These are phyloP conservation scores for Sebastes flavidus DNA, from an alignment of 2,797 vertebrate genomes.

Conservation along the genomic window DNA sequence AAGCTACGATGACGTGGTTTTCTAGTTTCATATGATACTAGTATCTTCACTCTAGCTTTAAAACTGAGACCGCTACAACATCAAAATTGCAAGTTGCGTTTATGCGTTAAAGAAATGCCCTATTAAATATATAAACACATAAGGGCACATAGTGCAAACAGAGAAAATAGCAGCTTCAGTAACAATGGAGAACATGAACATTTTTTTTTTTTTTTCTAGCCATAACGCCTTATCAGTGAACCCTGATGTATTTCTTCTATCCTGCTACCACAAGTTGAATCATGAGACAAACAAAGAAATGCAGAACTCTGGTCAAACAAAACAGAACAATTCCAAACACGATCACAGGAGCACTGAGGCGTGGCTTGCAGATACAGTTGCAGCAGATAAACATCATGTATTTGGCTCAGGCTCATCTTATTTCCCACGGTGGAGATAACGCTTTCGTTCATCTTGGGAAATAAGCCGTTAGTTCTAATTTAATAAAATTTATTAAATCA, in stretches of 20 bases:
- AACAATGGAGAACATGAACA: neutral
- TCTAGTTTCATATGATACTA: too few species aligned
- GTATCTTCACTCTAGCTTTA: too few species aligned
- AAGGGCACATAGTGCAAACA: neutral
- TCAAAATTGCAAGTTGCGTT: too few species aligned
- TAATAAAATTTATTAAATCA: slow-evolving; percentile 32
- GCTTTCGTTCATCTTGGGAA: slow-evolving; percentile 23
- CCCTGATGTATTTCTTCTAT: neutral
- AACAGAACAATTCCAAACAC: neutral
- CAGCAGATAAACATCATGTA: neutral
- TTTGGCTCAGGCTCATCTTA: slow-evolving; percentile 31
- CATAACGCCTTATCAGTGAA: neutral
- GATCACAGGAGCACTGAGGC: neutral
- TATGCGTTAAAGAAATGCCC: too few species aligned
- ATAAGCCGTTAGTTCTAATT: slow-evolving; percentile 42
- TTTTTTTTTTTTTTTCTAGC: too few species aligned
- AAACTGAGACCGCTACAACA: too few species aligned
- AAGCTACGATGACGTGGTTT: too few species aligned
- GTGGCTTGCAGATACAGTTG: neutral
- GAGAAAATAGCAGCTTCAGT: neutral
- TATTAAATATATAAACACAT: neutral
- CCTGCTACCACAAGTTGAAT: neutral
- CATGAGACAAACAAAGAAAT: neutral
- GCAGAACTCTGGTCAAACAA: neutral
- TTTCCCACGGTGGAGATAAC: slow-evolving; percentile 33